These are phyloP conservation scores for Micronycteris hirsuta DNA, from an alignment of 2,113 vertebrate genomes.

Conservation along the genomic window DNA sequence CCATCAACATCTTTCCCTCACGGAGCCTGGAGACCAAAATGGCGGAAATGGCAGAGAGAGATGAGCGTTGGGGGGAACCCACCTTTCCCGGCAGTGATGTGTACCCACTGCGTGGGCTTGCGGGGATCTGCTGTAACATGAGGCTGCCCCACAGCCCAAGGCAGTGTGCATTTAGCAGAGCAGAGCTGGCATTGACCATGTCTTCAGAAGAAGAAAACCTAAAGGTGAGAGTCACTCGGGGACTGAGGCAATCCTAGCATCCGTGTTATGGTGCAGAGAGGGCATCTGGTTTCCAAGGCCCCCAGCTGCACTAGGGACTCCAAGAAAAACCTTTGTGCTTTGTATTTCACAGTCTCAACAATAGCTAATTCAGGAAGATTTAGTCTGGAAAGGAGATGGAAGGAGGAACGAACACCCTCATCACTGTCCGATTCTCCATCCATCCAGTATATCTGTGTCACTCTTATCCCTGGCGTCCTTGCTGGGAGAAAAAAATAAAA, in stretches of 20 bases:
- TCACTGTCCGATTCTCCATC: background rate
- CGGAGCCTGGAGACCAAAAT: background rate
- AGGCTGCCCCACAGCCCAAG: background rate
- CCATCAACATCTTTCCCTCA: background rate
- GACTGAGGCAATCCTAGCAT: accelerated
- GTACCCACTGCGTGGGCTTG: accelerated
- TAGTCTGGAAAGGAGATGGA: background rate
- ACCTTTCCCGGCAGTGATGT: background rate
- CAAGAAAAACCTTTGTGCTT: background rate
- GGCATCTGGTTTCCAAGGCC: background rate
- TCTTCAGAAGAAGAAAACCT: background rate
- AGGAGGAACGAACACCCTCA: background rate
- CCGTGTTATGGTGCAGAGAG: background rate
- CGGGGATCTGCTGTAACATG: background rate
- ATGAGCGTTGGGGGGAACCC: background rate
- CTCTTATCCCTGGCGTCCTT: background rate
- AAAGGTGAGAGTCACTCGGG: background rate
- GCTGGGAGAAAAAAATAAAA: too few relatives aligned
- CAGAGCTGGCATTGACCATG: accelerated
- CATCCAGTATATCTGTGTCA: background rate
- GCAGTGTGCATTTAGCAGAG: background rate
- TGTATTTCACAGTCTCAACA: background rate
- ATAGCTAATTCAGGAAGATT: background rate
- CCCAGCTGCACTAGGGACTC: background rate
- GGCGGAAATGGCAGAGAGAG: background rate